phyloP scores from a whole-genome alignment of 2,113 vertebrate species.

The Oreochromis niloticus region DNA sequence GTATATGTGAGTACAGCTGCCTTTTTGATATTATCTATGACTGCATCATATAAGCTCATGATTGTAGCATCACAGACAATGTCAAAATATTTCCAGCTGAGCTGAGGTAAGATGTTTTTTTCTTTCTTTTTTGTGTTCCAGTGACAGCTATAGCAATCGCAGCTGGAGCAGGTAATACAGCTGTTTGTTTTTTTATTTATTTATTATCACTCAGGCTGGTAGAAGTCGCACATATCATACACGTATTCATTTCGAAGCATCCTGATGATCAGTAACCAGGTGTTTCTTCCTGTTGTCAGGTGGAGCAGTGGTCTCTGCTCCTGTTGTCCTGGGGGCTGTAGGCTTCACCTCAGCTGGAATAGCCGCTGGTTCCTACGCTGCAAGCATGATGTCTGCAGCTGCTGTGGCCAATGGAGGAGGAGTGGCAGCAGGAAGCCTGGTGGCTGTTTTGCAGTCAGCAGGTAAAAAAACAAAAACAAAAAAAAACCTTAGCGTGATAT shows the following conservation, averaged over 20 bases:
- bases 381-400: constrained; percentile 39
- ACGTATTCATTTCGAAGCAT: rapidly evolving
- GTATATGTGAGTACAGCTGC: not conserved
- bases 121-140: not conserved
- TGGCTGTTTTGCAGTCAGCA: constrained; percentile 34
- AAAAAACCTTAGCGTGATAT: not conserved
- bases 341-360: constrained; percentile 54
- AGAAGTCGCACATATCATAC: not conserved
- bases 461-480: constrained; percentile 15
- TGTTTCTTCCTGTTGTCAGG: not conserved
- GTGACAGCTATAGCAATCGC: not conserved
- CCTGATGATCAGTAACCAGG: not conserved
- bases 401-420: constrained; percentile 45
- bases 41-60: not conserved
- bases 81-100: not conserved
- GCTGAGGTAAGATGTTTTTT: not conserved
- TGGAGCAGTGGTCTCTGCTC: not conserved
- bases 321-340: not conserved
- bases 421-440: constrained; percentile 19
- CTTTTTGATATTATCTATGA: not conserved
- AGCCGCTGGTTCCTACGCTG: constrained; percentile 9
- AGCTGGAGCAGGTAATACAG: not conserved
- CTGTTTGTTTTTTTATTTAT: not conserved
- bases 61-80: not conserved
- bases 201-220: not conserved